Evolutionary conservation across 2,888 invertebrate species (phyloP), one percentile per base, ranked within the genome.

Genomic region (Tetragonisca angustula): DNA sequence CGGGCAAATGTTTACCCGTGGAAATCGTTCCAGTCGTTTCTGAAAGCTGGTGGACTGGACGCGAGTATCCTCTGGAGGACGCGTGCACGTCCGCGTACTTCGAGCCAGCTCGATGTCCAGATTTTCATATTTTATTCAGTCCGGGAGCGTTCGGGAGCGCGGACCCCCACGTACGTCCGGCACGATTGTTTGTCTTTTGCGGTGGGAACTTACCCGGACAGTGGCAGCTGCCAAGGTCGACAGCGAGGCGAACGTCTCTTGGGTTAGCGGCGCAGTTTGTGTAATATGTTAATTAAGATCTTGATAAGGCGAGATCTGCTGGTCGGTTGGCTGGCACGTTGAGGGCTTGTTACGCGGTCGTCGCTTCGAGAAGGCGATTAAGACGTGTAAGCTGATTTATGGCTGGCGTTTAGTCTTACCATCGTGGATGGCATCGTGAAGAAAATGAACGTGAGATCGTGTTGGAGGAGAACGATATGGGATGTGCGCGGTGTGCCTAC

Each of bases 11-110:
- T 89, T 88, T 90, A 85, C 62, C 17, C 73, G 71, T 81, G 85
- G 85, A 88, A 89, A 90, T 88, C 90, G 90, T 87, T 88, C 76
- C 83, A 87, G 80, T 84, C 81, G 81, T 64, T 86, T 64, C 80
- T 43, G 71, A 64, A 76, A 79, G 77, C 77, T 83, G 84, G 54
- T 1, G 36, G 36, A 36, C 36, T 36, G 36, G 36, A 36, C 36
- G 36, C 36, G 36, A 36, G 9, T 36, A 36, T 36, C 9, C 36
- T 36, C 36, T 36, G 36, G 36, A 36, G 36, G 36, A 36, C 36
- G 36, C 36, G 36, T 36, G 36, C 36, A 36, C 36, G 36, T 36
- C 36, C 36, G 36, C 36, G 36, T 36, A 9, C 9, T 36, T n/a
- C 13, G 11, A 5, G 13, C 54, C n/a, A 32, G 21, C 59, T 21